Base-by-base conservation (phyloP, 2,113 vertebrate species). In the Boleophthalmus pectinirostris region DNA sequence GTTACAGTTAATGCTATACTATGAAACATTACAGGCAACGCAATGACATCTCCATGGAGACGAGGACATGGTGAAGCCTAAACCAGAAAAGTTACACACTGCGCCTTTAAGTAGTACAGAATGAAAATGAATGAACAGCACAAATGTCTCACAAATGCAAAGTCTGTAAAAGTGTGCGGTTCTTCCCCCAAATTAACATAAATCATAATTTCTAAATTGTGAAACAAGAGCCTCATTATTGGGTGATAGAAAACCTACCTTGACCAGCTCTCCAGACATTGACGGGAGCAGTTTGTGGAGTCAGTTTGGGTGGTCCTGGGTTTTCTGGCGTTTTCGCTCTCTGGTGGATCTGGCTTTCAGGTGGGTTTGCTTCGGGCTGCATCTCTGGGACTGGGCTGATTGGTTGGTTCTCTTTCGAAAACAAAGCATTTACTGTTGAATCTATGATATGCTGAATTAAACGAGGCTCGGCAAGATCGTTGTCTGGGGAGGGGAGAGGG, bases 251-350 rank as follows among this genome's bases (percentile, higher is more conserved):
- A 24, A 14, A 25, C 60, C 94, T 85, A 97, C 97, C 97, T 95
- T 95, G 95, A 85, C 90, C 96, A 83, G 97, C 97, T 80, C 93
- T 97, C 97, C 97, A 97, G 74, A 96, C 79, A 0, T 94, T 93
- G 0, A 93, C 81, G 0, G 94, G 92, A 0, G 91, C 87, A 25
- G 93, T 90, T 0, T 77, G 84, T 1, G 94, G 91, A 1, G 93
- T 88, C 86, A 43, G 89, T 89, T 35, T 86, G 72, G 63, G 83
- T 77, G 8, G 90, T 75, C 70, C 91, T 89, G 53, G 91, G 86
- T 64, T 91, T 92, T 23, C 90, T 86, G 77, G 61, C 1, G 85
- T 90, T 70, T 90, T 91, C 0, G 80, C 85, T 6, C 81, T 78
- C 13, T 76, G 78, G 46, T 79, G 82, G 53, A 8, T 38, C 23